Percentiles rank a stretch among this genome's conserved stretches.
These are phyloP conservation scores for Drosophila lutescens DNA, from an alignment of 2,888 invertebrate species.

Conservation along the genomic window DNA sequence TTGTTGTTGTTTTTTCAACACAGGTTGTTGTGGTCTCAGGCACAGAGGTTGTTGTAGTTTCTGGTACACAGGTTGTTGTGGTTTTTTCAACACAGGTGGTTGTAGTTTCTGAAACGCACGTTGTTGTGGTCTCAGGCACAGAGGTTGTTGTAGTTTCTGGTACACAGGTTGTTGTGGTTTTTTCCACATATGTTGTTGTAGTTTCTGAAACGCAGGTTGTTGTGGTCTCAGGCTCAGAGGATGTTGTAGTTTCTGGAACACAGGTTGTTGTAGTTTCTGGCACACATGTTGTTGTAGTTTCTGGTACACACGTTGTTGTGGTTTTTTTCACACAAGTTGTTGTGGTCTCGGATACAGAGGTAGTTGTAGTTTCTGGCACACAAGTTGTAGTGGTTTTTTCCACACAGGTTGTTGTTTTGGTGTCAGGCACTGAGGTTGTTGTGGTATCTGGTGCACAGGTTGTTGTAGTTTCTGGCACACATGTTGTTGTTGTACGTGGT, in stretches of 20 bases:
- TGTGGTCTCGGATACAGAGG: no score
- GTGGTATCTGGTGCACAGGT: constrained; percentile 18
- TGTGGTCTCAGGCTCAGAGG: constrained; percentile 5
- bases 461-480: constrained; percentile 12
- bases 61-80: constrained; percentile 27
- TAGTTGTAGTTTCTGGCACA: constrained; percentile 5
- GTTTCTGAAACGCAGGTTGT: constrained; percentile 4
- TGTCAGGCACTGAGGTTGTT: constrained; percentile 15
- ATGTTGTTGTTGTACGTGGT: constrained; percentile 12
- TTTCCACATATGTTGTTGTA: constrained; percentile 13
- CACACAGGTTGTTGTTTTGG: constrained; percentile 21
- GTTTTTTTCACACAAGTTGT: constrained; percentile 25
- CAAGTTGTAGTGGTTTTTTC: constrained; percentile 25
- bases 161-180: constrained; percentile 21
- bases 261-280: background rate
- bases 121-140: constrained; percentile 7
- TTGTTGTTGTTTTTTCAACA: background rate
- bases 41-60: constrained; percentile 11
- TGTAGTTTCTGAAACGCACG: constrained; percentile 4
- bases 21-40: constrained; percentile 10
- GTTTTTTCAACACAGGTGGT: no score
- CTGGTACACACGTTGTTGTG: background rate
- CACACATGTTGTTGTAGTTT: background rate
- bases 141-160: constrained; percentile 29
- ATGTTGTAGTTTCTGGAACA: constrained; percentile 19